Evolutionary conservation across 1,140 invertebrate species (phyloP), one percentile per base, ranked within the genome.

Genomic region (Nasonia giraulti): DNA sequence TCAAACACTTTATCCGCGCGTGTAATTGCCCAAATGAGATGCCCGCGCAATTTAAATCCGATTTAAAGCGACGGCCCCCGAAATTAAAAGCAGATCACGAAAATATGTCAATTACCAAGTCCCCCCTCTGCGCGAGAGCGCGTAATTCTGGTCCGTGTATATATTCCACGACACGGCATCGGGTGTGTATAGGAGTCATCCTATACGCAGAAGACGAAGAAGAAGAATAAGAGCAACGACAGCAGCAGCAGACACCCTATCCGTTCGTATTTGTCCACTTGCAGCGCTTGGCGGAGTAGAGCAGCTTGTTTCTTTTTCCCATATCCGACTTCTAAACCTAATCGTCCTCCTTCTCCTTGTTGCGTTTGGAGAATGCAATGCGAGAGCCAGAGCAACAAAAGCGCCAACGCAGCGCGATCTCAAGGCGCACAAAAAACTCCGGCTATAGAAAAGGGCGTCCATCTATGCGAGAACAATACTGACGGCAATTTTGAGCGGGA

Each of bases 391-490:
- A 80, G 37, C 68, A 33, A 78, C 31, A 40, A 77, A 27, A 8
- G 37, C 27, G 66, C 27, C 17, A 83, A 68, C 14, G 50, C 33
- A 50, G 40, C 75, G 44, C 74, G 40, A 17, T n/a, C 17, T 17
- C 37, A 40, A 83, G 33, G 33, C 40, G 40, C 12, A 68, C 69
- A 68, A 83, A 84, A 74, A 37, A 80, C 33, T 14, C 47, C 2
- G 8, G 11, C 47, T 50, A 62, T 17, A 62, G 27, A 71, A 11
- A 68, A 47, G 50, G 69, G 83, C 69, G 69, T 84, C 55, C 77
- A 75, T 85, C 83, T 85, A 85, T 80, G 78, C 62, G 80, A 82
- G 84, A 85, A 82, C 80, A 85, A 85, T 85, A 71, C 31, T 33
- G 74, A 80, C 77, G 78, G 78, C 50, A 81, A 79, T 81, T 80